Conservation (phyloP, 2,888 invertebrate species). For the Argyra leucocephala region DNA sequence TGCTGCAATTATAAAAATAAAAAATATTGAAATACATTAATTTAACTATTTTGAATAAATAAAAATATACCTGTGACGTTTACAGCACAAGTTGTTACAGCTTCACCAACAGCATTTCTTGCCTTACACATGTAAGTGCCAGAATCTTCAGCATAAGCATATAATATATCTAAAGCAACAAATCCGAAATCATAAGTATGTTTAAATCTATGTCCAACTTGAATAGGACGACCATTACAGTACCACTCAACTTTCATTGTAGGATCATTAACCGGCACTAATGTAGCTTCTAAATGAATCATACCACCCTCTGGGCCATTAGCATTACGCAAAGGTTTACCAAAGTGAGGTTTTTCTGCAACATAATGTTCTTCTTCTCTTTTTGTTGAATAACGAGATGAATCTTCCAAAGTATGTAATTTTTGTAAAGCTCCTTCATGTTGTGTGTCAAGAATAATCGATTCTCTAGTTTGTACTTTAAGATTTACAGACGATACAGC, state of each 20-base stretch:
- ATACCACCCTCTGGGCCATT: conserved; percentile 77
- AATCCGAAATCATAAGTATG: conserved; percentile 96
- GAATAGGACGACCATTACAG: conserved; percentile 86
- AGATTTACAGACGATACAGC: conserved; percentile 72
- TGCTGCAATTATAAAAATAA: conserved; percentile 44
- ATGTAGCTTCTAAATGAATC: conserved; percentile 85
- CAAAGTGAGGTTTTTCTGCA: conserved; percentile 81
- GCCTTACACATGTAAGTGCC: conserved; percentile 96
- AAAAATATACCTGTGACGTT: conserved; percentile 64
- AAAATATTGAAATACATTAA: too few relatives aligned
- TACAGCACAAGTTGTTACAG: conserved; percentile 83
- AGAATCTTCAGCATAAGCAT: conserved; percentile 93
- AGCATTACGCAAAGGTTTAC: conserved; percentile 76
- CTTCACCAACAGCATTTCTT: conserved; percentile 89
- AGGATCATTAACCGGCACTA: conserved; percentile 95
- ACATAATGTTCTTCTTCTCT: conserved; percentile 63
- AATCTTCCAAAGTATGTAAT: conserved; percentile 84
- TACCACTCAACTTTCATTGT: conserved; percentile 99
- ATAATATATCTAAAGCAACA: conserved; percentile 90
- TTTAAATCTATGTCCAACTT: conserved; percentile 89
- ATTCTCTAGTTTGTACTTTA: conserved; percentile 70
- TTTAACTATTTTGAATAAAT: not conserved
- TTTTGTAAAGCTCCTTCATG: conserved; percentile 87
- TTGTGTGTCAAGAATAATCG: conserved; percentile 80
- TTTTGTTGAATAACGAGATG: conserved; percentile 63